These are phyloP conservation scores for Amblyjoppa fuscipennis DNA, from an alignment of 2,888 invertebrate genomes.

Conservation along the genomic window DNA sequence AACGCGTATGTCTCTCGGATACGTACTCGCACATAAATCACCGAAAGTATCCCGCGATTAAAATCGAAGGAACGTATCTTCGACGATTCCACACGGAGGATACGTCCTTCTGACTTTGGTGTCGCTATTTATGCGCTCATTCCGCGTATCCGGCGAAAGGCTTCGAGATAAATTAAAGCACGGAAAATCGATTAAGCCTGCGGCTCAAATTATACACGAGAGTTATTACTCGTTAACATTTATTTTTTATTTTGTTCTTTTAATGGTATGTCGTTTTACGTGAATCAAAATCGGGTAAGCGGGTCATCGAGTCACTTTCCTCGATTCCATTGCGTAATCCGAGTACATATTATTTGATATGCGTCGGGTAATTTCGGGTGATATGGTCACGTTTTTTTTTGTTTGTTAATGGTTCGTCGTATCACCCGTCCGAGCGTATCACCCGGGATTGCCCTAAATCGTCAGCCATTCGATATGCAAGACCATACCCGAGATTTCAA, in stretches of 20 bases:
- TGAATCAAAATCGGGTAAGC: neutral
- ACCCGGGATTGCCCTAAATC: neutral
- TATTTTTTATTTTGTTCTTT: neutral
- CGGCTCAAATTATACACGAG: neutral
- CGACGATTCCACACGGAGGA: neutral
- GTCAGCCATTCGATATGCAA: neutral
- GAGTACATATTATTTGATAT: too few species aligned
- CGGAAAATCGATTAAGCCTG: neutral
- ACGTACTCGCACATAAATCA: conserved; percentile 10
- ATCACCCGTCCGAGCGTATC: neutral
- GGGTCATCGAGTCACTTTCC: neutral
- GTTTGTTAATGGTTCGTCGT: neutral
- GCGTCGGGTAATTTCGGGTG: neutral
- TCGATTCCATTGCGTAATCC: neutral
- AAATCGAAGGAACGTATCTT: neutral
- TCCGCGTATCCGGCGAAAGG: neutral
- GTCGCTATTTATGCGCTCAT: neutral
- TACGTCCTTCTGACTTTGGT: neutral
- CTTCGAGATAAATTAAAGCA: neutral
- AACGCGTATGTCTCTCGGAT: neutral
- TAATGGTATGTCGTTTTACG: neutral
- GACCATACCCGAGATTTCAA: conserved; percentile 39
- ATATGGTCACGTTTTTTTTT: neutral
- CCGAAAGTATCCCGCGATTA: neutral
- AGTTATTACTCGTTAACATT: neutral